Evolutionary conservation across 2,113 vertebrate species (phyloP).

Genomic region (Pampusana beccarii): DNA sequence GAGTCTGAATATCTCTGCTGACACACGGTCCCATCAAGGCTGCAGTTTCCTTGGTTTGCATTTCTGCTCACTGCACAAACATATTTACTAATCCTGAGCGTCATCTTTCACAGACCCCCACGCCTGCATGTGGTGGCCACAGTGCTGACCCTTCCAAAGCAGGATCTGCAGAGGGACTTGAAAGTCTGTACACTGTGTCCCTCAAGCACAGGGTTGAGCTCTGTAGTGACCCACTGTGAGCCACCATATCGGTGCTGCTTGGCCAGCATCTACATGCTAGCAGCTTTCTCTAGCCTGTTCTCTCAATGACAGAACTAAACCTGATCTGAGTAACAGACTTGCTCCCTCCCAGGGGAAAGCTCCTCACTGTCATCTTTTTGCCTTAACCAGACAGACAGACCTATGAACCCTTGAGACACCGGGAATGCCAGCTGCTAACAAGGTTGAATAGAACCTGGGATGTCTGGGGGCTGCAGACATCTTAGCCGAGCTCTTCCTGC

Average conservation of each 20-base stretch:
- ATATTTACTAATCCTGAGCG: background rate
- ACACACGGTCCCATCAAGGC: background rate
- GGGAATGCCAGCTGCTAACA: background rate
- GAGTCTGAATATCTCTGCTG: background rate
- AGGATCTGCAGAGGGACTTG: no score
- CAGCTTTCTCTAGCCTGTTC: no score
- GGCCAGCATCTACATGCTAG: no score
- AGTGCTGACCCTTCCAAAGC: no score
- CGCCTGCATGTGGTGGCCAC: accelerated
- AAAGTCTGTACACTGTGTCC: no score
- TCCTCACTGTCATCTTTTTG: background rate
- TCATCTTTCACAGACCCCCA: background rate
- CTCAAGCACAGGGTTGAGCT: no score
- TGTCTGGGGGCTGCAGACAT: background rate
- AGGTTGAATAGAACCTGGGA: background rate
- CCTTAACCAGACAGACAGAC: background rate
- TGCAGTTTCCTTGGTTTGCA: background rate
- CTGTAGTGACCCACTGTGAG: no score
- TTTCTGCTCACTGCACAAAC: background rate
- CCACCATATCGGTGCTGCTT: no score
- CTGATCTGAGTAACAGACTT: background rate
- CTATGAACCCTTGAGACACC: background rate
- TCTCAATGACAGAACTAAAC: no score
- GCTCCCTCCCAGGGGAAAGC: background rate
- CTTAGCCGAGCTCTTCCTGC: constrained; percentile 30